These are phyloP conservation scores for Gerris buenoi DNA, from an alignment of 1,140 invertebrate species.

Conservation along the genomic window DNA sequence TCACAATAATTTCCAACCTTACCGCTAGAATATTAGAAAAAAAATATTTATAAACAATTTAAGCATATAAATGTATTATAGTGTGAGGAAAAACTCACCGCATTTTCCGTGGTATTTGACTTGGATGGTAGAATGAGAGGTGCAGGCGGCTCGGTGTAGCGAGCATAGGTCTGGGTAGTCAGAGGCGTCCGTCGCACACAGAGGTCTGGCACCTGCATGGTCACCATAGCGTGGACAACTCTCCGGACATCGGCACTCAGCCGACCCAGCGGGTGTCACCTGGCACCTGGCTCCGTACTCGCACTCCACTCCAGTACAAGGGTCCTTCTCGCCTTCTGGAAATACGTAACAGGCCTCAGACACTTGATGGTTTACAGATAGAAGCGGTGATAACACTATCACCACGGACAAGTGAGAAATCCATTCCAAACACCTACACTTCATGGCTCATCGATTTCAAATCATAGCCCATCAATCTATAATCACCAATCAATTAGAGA, in stretches of 20 bases:
- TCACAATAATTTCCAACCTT: too few species aligned
- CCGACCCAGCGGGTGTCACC: slow-evolving; percentile 20
- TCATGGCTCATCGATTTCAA: too few species aligned
- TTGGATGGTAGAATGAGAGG: slow-evolving; percentile 54
- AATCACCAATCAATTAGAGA: too few species aligned
- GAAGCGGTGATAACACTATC: too few species aligned
- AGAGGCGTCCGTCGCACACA: slow-evolving; percentile 56
- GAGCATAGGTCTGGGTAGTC: slow-evolving; percentile 70
- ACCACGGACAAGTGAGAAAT: too few species aligned
- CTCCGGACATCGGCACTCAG: slow-evolving; percentile 17
- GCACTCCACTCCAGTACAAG: slow-evolving; percentile 53
- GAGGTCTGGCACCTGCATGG: slow-evolving; percentile 30
- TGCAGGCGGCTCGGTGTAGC: slow-evolving; percentile 59
- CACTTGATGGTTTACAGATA: too few species aligned
- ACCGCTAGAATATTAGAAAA: too few species aligned
- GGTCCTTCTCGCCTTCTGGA: slow-evolving; percentile 41
- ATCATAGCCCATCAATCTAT: too few species aligned
- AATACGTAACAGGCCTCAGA: slow-evolving; percentile 17
- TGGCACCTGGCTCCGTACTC: slow-evolving; percentile 62
- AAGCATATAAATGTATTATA: too few species aligned
- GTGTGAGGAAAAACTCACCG: too few species aligned
- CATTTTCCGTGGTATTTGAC: slow-evolving; percentile 78
- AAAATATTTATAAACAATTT: too few species aligned
- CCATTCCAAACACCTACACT: too few species aligned
- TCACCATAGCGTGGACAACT: slow-evolving; percentile 20